phyloP scores from a whole-genome alignment of 2,113 vertebrate genomes.

The Diadophis punctatus region DNA sequence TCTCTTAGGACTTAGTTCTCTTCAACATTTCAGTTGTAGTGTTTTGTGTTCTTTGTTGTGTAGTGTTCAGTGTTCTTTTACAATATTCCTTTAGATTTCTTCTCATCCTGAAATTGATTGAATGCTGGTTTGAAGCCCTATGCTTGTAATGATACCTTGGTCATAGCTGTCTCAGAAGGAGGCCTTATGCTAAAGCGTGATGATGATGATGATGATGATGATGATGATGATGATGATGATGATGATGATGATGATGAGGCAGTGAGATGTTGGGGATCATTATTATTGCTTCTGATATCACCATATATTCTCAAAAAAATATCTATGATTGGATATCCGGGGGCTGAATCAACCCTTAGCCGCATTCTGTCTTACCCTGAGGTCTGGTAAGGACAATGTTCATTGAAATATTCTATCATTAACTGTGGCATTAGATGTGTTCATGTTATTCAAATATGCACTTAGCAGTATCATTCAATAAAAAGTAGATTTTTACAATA shows the following conservation, averaged over 20 bases:
- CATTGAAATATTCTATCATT: neutral
- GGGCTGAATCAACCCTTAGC: constrained; percentile 1
- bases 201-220: neutral
- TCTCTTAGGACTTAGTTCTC: neutral
- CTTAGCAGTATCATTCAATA: neutral
- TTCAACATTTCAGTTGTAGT: constrained; percentile 29
- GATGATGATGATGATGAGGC: neutral
- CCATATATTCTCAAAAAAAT: neutral
- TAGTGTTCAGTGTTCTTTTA: too few species aligned
- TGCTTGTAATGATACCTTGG: constrained; percentile 11
- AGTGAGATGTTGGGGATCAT: neutral
- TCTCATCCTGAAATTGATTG: constrained; percentile 40
- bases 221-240: neutral
- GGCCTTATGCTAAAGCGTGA: neutral
- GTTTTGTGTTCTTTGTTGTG: too few species aligned
- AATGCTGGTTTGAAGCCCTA: constrained; percentile 20
- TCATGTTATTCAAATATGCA: neutral
- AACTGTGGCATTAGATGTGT: constrained; percentile 10
- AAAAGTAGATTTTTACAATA: neutral
- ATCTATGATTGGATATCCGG: neutral
- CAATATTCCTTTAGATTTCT: constrained; percentile 53
- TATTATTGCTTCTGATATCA: neutral
- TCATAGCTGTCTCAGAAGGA: constrained; percentile 10
- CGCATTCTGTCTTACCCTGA: constrained; percentile 23
- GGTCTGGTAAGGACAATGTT: neutral